phyloP scores from a whole-genome alignment of 2,113 vertebrate species.

The Tretioscincus oriximinensis region DNA sequence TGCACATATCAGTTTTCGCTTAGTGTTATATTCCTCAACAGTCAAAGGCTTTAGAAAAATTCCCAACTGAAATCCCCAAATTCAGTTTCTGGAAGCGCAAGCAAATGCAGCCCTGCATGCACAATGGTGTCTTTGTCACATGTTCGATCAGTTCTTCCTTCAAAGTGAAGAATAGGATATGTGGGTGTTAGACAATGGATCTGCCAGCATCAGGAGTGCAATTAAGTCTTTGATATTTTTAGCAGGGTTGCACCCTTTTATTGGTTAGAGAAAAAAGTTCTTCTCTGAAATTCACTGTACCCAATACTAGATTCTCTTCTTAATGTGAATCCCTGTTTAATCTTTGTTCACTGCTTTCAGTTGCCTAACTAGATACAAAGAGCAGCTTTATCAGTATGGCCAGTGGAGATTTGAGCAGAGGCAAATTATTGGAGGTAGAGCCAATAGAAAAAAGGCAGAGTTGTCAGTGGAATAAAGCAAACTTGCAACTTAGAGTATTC shows the following conservation, averaged over 20 bases:
- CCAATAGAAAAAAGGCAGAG: too few relatives aligned
- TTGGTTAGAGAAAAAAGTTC: conserved; percentile 22
- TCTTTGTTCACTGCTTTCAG: background rate
- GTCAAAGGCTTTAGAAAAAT: background rate
- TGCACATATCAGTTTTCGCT: background rate
- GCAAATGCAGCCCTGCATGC: background rate
- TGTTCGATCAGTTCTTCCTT: conserved; percentile 32
- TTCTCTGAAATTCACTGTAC: conserved; percentile 10
- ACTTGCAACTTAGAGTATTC: too few relatives aligned
- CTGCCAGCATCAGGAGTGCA: conserved; percentile 26
- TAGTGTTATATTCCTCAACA: background rate
- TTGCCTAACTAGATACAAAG: background rate
- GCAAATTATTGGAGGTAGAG: too few relatives aligned
- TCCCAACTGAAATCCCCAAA: background rate
- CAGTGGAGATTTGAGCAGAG: too few relatives aligned
- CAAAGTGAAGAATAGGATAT: conserved; percentile 29
- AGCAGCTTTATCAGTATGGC: background rate
- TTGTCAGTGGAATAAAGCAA: too few relatives aligned
- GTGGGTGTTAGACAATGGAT: conserved; percentile 36
- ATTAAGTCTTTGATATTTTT: conserved; percentile 38
- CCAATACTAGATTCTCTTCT: background rate
- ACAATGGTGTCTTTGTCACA: conserved; percentile 23
- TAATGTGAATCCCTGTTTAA: background rate
- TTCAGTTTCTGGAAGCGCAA: background rate
- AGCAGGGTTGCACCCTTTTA: conserved; percentile 34